Conservation (phyloP, 2,888 invertebrate species). For the Aleiodes alternator region DNA sequence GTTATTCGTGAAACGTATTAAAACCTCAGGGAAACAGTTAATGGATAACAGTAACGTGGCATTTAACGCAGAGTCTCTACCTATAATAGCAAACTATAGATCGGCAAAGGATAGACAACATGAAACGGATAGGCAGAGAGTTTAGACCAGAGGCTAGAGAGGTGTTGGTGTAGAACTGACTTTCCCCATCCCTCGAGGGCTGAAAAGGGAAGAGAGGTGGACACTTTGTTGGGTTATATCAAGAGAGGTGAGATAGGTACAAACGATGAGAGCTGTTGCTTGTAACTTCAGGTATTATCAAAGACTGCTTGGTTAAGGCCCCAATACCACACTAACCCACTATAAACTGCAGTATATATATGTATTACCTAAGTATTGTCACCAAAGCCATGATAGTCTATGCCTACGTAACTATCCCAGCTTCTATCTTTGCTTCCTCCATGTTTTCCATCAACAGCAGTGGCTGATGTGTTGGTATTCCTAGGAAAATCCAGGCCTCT, state of each 20-base stretch:
- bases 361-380: conserved; percentile 26
- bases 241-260: conserved; percentile 16
- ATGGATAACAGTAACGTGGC: conserved; percentile 19
- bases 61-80: conserved; percentile 16
- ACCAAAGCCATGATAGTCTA: conserved; percentile 28
- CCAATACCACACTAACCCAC: conserved; percentile 26
- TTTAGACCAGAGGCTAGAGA: no score
- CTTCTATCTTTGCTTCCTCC: neutral
- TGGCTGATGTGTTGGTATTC: no score
- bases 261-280: conserved; percentile 37
- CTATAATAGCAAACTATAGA: conserved; percentile 19
- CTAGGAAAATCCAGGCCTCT: no score
- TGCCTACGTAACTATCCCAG: neutral
- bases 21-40: conserved; percentile 26
- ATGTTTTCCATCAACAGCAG: conserved; percentile 27
- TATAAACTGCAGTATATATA: conserved; percentile 36
- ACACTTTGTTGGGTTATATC: neutral
- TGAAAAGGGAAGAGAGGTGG: no score
- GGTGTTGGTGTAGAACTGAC: neutral
- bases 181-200: neutral
- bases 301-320: conserved; percentile 19
- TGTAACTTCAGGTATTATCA: conserved; percentile 41
- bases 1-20: conserved; percentile 32
- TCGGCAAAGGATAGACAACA: neutral
- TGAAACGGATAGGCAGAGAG: conserved; percentile 11